phyloP scores from a whole-genome alignment of 2,113 vertebrate genomes.

The Burhinus bistriatus region DNA sequence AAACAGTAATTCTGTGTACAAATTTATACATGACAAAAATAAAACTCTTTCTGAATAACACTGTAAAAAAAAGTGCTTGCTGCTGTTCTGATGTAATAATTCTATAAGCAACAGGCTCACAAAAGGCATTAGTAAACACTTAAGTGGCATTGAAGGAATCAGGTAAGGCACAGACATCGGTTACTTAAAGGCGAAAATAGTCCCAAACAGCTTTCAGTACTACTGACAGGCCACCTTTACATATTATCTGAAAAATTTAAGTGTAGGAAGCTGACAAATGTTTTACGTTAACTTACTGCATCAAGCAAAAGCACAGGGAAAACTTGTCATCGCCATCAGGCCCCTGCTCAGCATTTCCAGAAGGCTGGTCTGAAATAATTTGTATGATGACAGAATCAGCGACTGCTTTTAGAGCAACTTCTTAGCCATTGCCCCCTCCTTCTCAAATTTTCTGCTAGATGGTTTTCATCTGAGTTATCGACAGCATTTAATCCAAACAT shows the following conservation, averaged over 20 bases:
- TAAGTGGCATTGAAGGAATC: background rate
- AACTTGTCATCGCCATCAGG: background rate
- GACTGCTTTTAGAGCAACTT: background rate
- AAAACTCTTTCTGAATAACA: conserved; percentile 18
- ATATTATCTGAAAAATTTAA: background rate
- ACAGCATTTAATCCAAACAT: background rate
- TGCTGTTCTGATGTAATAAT: background rate
- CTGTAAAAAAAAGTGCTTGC: conserved; percentile 38
- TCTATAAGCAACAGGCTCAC: background rate
- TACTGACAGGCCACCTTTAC: background rate
- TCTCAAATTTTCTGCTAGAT: background rate
- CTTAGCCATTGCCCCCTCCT: background rate
- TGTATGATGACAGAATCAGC: background rate
- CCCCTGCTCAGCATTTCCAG: background rate
- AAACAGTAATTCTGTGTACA: conserved; percentile 3
- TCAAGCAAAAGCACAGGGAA: background rate
- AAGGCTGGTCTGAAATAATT: no score
- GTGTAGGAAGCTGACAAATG: background rate
- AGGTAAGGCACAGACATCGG: background rate
- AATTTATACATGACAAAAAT: conserved; percentile 29
- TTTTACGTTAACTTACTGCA: no score
- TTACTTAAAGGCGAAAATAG: background rate
- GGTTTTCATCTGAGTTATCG: background rate
- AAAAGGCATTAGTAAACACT: background rate
- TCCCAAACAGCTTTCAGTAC: background rate